Evolutionary conservation across 2,113 vertebrate species (phyloP).

Genomic region (Hippopotamus amphibius): DNA sequence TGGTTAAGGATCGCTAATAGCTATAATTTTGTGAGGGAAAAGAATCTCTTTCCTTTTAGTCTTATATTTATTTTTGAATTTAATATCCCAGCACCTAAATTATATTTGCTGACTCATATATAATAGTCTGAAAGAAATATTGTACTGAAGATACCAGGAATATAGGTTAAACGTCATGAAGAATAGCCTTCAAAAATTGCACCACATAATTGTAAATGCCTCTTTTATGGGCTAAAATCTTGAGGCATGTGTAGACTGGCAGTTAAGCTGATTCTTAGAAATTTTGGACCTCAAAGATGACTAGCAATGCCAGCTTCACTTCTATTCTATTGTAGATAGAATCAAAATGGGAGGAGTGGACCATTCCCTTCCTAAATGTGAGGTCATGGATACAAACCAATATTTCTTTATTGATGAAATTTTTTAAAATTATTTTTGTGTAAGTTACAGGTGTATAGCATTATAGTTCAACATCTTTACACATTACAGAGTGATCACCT

Average conservation of each 20-base stretch:
- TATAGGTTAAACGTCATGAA: background rate
- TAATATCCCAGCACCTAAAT: constrained; percentile 15
- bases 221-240: constrained; percentile 27
- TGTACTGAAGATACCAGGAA: background rate
- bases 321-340: background rate
- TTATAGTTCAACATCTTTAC: background rate
- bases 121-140: constrained; percentile 20
- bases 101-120: background rate
- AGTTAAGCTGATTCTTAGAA: constrained; percentile 1
- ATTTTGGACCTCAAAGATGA: background rate
- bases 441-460: background rate
- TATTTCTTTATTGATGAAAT: background rate
- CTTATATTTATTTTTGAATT: constrained; percentile 57
- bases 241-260: background rate
- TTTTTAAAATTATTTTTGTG: background rate
- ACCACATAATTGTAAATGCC: background rate
- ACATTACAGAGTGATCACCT: background rate
- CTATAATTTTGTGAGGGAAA: background rate
- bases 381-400: background rate
- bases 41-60: background rate
- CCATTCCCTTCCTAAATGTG: background rate
- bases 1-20: background rate
- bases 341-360: background rate
- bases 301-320: background rate
- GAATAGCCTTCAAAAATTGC: constrained; percentile 12